Conservation (phyloP, 2,113 vertebrate genomes). For the Crocuta crocuta region DNA sequence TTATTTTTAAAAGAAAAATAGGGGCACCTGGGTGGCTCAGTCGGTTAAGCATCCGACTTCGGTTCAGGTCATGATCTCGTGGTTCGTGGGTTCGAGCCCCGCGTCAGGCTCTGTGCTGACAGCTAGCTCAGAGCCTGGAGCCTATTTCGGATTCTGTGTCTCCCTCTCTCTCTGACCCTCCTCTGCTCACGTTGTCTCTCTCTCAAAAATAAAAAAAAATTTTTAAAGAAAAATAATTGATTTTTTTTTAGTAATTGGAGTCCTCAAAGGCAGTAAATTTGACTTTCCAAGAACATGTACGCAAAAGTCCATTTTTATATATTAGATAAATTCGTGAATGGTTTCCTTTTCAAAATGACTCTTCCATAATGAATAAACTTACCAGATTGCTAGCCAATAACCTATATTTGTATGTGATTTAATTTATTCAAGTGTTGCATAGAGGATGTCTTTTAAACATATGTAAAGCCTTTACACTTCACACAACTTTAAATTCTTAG, state of each 20-base stretch:
- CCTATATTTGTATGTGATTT: background rate
- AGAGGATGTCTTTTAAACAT: background rate
- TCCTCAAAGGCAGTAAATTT: background rate
- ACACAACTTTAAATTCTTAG: slow-evolving; percentile 28
- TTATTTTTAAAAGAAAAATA: background rate
- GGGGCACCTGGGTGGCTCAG: no score
- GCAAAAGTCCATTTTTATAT: slow-evolving; percentile 12
- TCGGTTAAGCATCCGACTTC: no score
- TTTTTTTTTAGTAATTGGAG: background rate
- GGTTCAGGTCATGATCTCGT: no score
- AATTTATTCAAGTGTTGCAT: background rate
- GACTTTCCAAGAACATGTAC: background rate
- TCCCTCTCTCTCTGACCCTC: no score
- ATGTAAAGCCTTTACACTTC: background rate
- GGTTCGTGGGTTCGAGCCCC: no score
- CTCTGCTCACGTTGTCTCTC: no score
- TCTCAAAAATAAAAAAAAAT: background rate
- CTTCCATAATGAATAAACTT: background rate
- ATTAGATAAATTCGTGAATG: background rate
- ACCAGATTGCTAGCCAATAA: background rate
- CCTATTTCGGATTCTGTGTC: no score
- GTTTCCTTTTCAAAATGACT: slow-evolving; percentile 34
- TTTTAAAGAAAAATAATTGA: background rate
- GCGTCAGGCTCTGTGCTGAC: no score
- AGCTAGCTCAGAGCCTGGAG: no score